phyloP scores from a whole-genome alignment of 2,888 invertebrate genomes.

The Lasiommata megera region DNA sequence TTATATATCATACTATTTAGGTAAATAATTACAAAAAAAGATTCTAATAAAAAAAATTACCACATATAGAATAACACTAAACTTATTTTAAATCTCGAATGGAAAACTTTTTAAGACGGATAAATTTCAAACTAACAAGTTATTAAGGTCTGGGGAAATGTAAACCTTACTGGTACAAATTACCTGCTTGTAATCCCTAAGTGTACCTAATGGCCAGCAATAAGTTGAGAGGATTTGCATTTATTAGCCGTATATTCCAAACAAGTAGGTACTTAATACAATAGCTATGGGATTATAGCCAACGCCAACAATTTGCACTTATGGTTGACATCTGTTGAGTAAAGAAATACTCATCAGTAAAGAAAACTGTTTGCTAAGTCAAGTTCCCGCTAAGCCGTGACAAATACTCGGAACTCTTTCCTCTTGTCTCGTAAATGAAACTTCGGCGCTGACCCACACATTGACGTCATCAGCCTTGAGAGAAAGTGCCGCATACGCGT shows the following conservation, averaged over 20 bases:
- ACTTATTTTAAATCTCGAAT: too few relatives aligned
- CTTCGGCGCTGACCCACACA: slow-evolving; percentile 27
- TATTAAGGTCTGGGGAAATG: too few relatives aligned
- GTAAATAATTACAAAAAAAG: too few relatives aligned
- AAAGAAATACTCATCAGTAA: not conserved
- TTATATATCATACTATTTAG: too few relatives aligned
- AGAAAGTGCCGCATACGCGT: slow-evolving; percentile 28
- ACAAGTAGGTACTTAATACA: too few relatives aligned
- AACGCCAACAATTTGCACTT: too few relatives aligned
- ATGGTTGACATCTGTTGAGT: too few relatives aligned
- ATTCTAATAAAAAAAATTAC: too few relatives aligned
- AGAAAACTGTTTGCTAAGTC: slow-evolving; percentile 5
- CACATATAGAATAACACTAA: too few relatives aligned
- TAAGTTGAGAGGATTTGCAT: not conserved
- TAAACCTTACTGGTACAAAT: not conserved
- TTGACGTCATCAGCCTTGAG: slow-evolving; percentile 32
- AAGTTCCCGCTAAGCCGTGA: slow-evolving; percentile 6
- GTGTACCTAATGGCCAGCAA: not conserved
- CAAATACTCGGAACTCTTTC: slow-evolving; percentile 14
- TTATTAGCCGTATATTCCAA: not conserved
- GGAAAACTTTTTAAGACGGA: too few relatives aligned
- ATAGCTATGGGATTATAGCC: too few relatives aligned
- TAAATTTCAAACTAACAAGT: too few relatives aligned
- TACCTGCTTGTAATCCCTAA: not conserved
- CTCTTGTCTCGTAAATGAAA: slow-evolving; percentile 7